Base-by-base conservation (phyloP, 2,888 invertebrate species). In the Parthenolecanium corni region DNA sequence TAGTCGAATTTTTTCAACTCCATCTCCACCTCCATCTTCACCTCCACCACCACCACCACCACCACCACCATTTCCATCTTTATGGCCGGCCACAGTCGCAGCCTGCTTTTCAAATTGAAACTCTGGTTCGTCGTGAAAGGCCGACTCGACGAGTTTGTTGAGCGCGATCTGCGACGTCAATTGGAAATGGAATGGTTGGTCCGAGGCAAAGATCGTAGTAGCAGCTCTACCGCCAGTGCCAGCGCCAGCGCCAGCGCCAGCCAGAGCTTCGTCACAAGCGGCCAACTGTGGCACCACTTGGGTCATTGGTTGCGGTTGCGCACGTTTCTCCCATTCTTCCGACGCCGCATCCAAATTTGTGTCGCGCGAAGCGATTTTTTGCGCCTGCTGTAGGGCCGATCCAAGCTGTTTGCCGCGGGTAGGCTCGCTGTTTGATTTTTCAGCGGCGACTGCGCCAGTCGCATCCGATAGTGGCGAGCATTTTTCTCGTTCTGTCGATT, bases 291-390 rank as follows among this genome's bases (percentile, higher is more conserved):
- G n/a, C n/a, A n/a, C n/a, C n/a, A n/a, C n/a, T n/a, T n/a, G n/a
- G n/a, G n/a, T n/a, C n/a, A n/a, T n/a, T n/a, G n/a, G n/a, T n/a
- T n/a, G n/a, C n/a, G n/a, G n/a, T n/a, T n/a, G 44, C 84, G 76
- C 53, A 84, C 85, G 84, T 61, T 86, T 78, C 73, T 91, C 89
- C 71, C 89, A 91, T 69, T 87, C 89, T 69, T 86, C 85, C 69
- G 89, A 90, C 68, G 86, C 89, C 71, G 86, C 89, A 58, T 86
- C 88, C 1, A 91, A 89, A 72, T 86, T 89, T 16, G 89, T 87
- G 36, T 80, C 79, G 31, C 89, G 86, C 71, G 89, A 85, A 67
- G 86, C 82, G 56, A 89, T 78, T 73, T 89, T 90, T 74, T 87
- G 89, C 38, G 84, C n/a, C n/a, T n/a, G n/a, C n/a, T n/a, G n/a